A percentile compares a stretch with the other conserved stretches of the same genome.
phyloP scores from a whole-genome alignment of 1,140 invertebrate species.

The Bombus superbus region DNA sequence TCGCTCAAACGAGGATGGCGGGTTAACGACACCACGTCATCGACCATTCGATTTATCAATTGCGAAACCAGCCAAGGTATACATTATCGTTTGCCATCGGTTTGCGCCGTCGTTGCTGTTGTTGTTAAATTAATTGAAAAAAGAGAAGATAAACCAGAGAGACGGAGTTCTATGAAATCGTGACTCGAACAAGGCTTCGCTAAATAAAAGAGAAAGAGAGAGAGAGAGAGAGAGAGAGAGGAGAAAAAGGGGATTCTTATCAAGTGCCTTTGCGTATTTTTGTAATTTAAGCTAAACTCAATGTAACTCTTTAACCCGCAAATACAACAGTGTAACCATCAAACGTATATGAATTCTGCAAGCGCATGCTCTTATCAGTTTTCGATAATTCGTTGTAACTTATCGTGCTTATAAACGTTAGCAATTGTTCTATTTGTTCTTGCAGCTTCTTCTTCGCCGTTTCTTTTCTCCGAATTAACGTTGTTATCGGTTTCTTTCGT shows the following conservation, averaged over 20 bases:
- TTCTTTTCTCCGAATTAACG: background rate
- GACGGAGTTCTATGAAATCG: background rate
- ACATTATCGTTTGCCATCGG: conserved; percentile 7
- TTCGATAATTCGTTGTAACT: background rate
- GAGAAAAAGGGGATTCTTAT: conserved; percentile 55
- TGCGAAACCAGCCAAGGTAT: background rate
- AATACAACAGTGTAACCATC: conserved; percentile 49
- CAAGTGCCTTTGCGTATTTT: conserved; percentile 75
- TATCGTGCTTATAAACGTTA: background rate
- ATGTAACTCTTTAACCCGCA: conserved; percentile 51
- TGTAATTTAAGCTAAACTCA: conserved; percentile 69
- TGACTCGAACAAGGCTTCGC: conserved; percentile 39
- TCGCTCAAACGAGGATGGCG: background rate
- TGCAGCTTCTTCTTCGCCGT: background rate
- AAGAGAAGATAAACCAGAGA: background rate
- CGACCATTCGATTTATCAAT: background rate
- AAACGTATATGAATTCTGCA: conserved; percentile 49
- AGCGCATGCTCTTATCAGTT: background rate
- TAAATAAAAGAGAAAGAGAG: background rate
- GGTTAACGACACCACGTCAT: background rate
- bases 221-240: background rate
- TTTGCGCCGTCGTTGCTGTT: conserved; percentile 10
- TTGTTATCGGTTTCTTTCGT: background rate
- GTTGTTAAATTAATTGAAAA: background rate
- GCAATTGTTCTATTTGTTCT: background rate